A percentile compares a stretch with the other conserved stretches of the same genome.
Evolutionary conservation across 2,113 vertebrate genomes (phyloP).

Genomic region (Eurystomus gularis): DNA sequence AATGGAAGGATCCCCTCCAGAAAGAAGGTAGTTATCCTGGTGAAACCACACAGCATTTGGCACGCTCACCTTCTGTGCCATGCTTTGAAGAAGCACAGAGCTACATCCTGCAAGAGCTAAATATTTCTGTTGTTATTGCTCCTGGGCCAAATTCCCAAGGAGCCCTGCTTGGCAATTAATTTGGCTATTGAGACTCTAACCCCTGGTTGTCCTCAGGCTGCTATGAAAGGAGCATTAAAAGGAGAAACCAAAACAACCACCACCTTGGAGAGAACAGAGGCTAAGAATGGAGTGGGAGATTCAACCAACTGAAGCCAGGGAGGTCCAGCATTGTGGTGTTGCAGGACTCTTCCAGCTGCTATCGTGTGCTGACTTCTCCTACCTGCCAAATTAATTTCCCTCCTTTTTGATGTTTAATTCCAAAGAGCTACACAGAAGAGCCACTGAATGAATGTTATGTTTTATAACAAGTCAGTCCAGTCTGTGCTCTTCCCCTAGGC

Average conservation of each 20-base stretch:
- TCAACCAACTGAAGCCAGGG: not conserved
- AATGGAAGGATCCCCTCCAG: not conserved
- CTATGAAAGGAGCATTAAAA: not conserved
- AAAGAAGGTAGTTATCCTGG: not conserved
- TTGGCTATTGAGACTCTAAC: not conserved
- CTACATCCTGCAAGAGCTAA: not conserved
- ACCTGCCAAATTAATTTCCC: not conserved
- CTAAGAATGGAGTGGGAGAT: not conserved
- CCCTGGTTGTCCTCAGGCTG: not conserved
- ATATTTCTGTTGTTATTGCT: not conserved
- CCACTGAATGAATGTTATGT: not conserved
- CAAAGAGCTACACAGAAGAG: not conserved
- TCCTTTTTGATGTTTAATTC: not conserved
- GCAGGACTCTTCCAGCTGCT: not conserved
- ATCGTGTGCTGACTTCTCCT: not conserved
- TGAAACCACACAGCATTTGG: not conserved
- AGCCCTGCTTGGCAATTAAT: not conserved
- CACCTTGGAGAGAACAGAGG: not conserved
- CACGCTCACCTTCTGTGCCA: not conserved
- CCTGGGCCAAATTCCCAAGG: not conserved
- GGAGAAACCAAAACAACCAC: slow-evolving; percentile 23
- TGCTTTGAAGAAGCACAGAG: not conserved
- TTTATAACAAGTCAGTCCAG: not conserved
- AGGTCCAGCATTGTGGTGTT: not conserved
- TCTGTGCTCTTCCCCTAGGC: not conserved